Percentiles rank a stretch among this genome's conserved stretches.
Conservation (phyloP, 2,113 vertebrate species). For the Sylvilagus bachmani region DNA sequence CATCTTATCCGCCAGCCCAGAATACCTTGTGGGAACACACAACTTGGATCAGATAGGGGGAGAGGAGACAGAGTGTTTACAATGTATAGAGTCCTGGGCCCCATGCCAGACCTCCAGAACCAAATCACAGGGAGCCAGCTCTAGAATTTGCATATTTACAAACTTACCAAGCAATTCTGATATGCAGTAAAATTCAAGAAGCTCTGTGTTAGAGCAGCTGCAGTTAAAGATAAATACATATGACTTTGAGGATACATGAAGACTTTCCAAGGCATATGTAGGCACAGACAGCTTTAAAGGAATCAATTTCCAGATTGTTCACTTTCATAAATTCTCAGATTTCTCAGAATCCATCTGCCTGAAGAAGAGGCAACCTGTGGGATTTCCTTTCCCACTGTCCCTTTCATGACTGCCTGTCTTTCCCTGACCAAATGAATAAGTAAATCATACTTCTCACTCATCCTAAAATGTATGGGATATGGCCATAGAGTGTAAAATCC, state of each 20-base stretch:
- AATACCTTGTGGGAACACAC: background rate
- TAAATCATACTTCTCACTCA: background rate
- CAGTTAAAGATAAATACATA: background rate
- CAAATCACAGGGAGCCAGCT: background rate
- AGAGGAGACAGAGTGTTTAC: background rate
- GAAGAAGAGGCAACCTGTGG: background rate
- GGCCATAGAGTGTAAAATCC: background rate
- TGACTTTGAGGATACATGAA: background rate
- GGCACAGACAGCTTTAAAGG: background rate
- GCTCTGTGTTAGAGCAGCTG: background rate
- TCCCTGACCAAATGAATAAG: background rate
- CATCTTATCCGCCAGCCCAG: background rate
- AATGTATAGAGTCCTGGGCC: background rate
- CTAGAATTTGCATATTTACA: conserved; percentile 14
- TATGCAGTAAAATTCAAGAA: background rate
- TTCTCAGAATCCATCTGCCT: background rate
- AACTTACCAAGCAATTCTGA: background rate
- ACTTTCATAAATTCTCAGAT: background rate
- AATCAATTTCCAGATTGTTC: background rate
- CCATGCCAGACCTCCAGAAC: background rate
- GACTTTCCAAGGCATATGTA: background rate
- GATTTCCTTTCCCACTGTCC: background rate
- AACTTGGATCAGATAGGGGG: background rate
- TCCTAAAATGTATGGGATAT: background rate
- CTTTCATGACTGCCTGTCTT: background rate